Base-by-base conservation (phyloP, 2,113 vertebrate genomes). In the Hippoglossus stenolepis region DNA sequence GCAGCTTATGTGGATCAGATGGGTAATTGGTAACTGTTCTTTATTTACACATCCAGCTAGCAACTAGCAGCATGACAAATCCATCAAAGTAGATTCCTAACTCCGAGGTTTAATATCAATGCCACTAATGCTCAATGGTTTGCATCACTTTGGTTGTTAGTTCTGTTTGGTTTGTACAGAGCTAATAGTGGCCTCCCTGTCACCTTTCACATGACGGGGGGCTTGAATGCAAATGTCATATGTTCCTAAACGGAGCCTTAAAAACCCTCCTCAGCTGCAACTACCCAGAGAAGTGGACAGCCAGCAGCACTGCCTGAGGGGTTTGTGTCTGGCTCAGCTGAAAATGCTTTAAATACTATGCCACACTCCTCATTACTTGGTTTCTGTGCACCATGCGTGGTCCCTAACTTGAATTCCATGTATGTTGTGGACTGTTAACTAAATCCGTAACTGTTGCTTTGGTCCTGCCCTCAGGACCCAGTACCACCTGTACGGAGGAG, bases 401-500 rank as follows among this genome's bases (percentile, higher is more conserved):
- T 59, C 15, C 15, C 13, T 24, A 23, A 9, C 13, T 5, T 31
- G 24, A 47, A 47, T 28, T 47, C 9, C 1, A 47, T 18, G 28
- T 5, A 51, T 23, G 20, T 11, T 21, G 60, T 18, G 26, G 31
- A 43, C 8, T 51, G 8, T 3, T 38, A 35, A 56, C 7, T 5
- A 0, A 47, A 21, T 1, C 13, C 7, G 70, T 4, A 67, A 7
- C 1, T 1, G 0, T 79, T 0, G 49, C 7, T 71, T 26, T 70
- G 49, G 3, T 65, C 43, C 2, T 24, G 1, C 64, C 45, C 23
- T 23, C 26, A 95, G 97, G 96, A 92, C 96, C 97, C 79, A 97
- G 97, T 91, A 97, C 96, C 93, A 97, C 96, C 91, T 98, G 97
- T 94, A 96, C 95, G 85, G 97, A 97, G 92, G 97, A 97, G 68